These are phyloP conservation scores for Psilanteris sp. DNA, from an alignment of 1,140 invertebrate species.

Conservation along the genomic window DNA sequence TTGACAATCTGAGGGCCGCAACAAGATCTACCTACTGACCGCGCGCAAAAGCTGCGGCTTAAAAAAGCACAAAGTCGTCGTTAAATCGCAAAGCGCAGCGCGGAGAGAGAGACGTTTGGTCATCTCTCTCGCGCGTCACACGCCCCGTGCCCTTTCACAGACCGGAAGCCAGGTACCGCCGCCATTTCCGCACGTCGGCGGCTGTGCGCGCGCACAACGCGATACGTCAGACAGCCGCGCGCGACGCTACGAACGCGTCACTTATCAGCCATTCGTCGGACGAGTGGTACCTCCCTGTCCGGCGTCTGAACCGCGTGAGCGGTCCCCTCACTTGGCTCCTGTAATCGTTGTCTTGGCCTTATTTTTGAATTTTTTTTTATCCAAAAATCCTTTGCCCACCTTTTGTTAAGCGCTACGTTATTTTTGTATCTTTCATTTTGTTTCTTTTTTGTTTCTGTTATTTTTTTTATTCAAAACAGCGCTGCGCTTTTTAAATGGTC, in stretches of 20 bases:
- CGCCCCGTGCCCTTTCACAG: not conserved
- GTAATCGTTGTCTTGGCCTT: too few species aligned
- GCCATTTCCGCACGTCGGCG: constrained; percentile 7
- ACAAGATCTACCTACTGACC: constrained; percentile 67
- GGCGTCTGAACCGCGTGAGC: too few species aligned
- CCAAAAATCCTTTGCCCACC: not conserved
- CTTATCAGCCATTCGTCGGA: not conserved
- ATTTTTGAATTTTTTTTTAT: too few species aligned
- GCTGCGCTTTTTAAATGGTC: constrained; percentile 66
- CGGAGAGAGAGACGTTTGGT: constrained; percentile 14
- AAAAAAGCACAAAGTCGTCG: constrained; percentile 56
- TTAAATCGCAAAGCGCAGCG: not conserved
- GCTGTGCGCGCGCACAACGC: constrained; percentile 2
- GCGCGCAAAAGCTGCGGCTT: constrained; percentile 70
- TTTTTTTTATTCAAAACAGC: too few species aligned
- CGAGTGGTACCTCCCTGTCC: too few species aligned
- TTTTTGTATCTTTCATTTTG: too few species aligned
- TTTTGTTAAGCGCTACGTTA: too few species aligned
- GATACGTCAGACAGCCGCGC: not conserved
- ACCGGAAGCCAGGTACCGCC: constrained; percentile 33
- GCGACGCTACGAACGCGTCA: not conserved
- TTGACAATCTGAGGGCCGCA: constrained; percentile 62
- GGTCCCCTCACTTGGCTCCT: too few species aligned
- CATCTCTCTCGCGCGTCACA: not conserved
- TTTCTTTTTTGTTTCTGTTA: too few species aligned